phyloP scores from a whole-genome alignment of 2,888 invertebrate genomes.

The Mayetiola destructor region DNA sequence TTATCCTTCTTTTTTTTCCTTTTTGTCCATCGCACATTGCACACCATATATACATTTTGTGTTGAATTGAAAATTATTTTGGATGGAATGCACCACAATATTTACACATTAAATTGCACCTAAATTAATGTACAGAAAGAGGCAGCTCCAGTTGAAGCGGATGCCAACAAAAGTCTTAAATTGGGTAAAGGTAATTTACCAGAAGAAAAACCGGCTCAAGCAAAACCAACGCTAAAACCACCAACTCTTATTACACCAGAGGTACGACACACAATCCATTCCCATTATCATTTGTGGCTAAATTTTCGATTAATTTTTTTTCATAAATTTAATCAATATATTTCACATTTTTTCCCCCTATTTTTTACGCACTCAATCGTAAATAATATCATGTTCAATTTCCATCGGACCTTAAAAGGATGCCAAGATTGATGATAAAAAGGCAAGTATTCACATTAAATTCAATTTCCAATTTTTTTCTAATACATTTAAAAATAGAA shows the following conservation, averaged over 20 bases:
- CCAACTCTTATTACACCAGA: slow-evolving; percentile 32
- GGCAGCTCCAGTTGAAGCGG: slow-evolving; percentile 19
- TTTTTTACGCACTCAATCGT: not conserved
- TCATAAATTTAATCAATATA: not conserved
- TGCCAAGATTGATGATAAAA: not conserved
- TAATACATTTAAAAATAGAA: not conserved
- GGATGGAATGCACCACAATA: not conserved
- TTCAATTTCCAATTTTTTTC: not conserved
- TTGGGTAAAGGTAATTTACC: slow-evolving; percentile 32
- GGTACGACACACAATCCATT: slow-evolving; percentile 20
- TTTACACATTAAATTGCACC: not conserved
- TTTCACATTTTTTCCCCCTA: slow-evolving; percentile 4
- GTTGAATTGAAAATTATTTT: not conserved
- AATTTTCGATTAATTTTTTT: not conserved
- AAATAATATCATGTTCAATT: not conserved
- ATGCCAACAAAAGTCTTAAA: slow-evolving; percentile 4
- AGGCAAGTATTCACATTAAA: not conserved
- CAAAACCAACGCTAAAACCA: slow-evolving; percentile 28
- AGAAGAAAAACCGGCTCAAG: slow-evolving; percentile 25
- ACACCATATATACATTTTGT: not conserved
- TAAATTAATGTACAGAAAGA: slow-evolving; percentile 27
- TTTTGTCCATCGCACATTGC: not conserved
- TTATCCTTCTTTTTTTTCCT: not conserved
- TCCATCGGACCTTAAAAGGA: not conserved
- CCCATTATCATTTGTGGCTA: not conserved